Conservation (phyloP, 2,113 vertebrate species). For the Carollia perspicillata region DNA sequence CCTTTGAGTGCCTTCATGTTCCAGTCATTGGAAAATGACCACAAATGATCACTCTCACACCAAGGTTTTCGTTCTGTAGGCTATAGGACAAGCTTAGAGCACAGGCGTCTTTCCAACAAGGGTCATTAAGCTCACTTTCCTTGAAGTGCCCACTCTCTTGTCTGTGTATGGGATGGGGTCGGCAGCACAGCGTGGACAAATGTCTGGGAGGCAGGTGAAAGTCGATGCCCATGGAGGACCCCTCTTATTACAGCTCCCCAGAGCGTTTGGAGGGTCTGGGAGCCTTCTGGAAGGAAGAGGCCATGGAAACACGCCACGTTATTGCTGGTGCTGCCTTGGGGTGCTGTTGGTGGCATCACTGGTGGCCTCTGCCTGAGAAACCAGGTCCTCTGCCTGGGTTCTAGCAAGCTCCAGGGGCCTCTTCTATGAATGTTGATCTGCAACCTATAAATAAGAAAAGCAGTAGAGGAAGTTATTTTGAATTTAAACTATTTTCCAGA, state of each 20-base stretch:
- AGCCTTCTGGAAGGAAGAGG: not conserved
- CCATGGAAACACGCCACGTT: not conserved
- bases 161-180: not conserved
- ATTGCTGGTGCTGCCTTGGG: not conserved
- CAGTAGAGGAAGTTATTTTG: not conserved
- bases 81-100: not conserved
- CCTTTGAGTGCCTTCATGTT: not conserved
- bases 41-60: not conserved
- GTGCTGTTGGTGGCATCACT: not conserved
- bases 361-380: not conserved
- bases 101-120: not conserved
- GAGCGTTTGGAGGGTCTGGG: not conserved
- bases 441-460: not conserved
- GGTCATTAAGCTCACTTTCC: not conserved
- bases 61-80: not conserved
- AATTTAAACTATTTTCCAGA: not conserved
- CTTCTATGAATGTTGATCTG: not conserved
- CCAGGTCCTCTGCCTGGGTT: not conserved
- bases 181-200: rapidly evolving
- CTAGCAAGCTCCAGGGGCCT: not conserved
- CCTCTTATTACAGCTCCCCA: not conserved
- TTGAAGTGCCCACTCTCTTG: not conserved
- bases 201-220: not conserved
- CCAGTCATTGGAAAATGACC: not conserved
- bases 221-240: not conserved